A percentile compares a stretch with the other conserved stretches of the same genome.
Conservation (phyloP, 2,113 vertebrate genomes). For the Calypte anna region DNA sequence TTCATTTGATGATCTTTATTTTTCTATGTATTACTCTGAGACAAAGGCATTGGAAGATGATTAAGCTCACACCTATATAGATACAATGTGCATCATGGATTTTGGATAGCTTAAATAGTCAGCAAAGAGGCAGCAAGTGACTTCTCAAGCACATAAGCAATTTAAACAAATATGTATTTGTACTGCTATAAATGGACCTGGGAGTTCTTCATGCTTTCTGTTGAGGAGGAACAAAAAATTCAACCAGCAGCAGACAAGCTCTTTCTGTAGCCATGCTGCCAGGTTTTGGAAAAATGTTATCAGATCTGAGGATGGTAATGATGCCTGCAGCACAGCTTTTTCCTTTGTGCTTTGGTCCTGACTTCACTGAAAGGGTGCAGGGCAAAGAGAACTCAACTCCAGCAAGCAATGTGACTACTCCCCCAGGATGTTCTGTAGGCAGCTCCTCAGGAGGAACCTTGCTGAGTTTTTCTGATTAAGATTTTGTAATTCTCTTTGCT, state of each 20-base stretch:
- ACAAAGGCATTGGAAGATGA: neutral
- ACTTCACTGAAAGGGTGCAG: neutral
- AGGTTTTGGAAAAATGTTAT: neutral
- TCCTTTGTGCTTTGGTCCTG: neutral
- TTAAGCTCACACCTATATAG: neutral
- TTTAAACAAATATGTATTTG: neutral
- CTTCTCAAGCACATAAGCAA: neutral
- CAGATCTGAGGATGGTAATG: neutral
- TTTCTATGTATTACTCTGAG: neutral
- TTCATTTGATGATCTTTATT: neutral
- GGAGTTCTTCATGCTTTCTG: neutral
- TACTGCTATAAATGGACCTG: neutral
- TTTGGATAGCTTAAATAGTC: neutral
- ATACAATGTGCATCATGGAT: neutral
- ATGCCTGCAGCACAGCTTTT: neutral
- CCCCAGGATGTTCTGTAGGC: neutral
- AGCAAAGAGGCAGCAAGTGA: neutral
- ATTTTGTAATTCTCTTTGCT: conserved; percentile 20
- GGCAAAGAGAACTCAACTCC: neutral
- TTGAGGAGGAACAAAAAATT: neutral
- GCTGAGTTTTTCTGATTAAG: conserved; percentile 29
- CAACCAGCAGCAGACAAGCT: neutral
- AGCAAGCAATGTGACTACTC: neutral
- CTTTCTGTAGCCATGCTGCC: neutral
- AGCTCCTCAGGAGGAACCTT: neutral